These are phyloP conservation scores for Pseudomyrmex sp. DNA, from an alignment of 1,140 invertebrate species.

Conservation along the genomic window DNA sequence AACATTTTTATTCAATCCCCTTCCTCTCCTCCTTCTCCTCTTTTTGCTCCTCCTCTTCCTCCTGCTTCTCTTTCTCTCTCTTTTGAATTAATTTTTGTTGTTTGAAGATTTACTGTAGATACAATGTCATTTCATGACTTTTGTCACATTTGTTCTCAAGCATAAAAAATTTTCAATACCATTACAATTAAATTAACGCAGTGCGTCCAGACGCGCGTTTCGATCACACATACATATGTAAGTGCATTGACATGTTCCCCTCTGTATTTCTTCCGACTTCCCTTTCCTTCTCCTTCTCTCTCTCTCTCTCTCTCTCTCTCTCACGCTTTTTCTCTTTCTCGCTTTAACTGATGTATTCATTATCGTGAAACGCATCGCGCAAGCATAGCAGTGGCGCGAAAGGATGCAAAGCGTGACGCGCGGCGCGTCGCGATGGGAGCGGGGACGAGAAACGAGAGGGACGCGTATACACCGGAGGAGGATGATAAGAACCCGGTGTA, in stretches of 20 bases:
- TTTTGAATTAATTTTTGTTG: constrained; percentile 21
- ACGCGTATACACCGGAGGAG: constrained; percentile 1
- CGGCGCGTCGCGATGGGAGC: background rate
- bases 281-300: no score
- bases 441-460: constrained; percentile 15
- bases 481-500: constrained; percentile 64
- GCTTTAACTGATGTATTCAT: constrained; percentile 67
- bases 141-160: no score
- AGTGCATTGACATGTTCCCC: constrained; percentile 8
- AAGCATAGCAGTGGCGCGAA: constrained; percentile 59
- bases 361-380: constrained; percentile 64
- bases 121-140: background rate
- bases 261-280: background rate
- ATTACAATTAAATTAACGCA: background rate
- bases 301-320: background rate
- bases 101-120: background rate
- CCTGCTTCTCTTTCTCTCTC: no score
- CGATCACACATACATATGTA: background rate
- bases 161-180: background rate
- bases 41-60: no score
- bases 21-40: no score
- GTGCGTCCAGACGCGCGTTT: no score
- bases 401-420: constrained; percentile 57
- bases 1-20: constrained; percentile 10
- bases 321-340: background rate